phyloP scores from a whole-genome alignment of 2,888 invertebrate genomes.

The Trachelus troglodyta region DNA sequence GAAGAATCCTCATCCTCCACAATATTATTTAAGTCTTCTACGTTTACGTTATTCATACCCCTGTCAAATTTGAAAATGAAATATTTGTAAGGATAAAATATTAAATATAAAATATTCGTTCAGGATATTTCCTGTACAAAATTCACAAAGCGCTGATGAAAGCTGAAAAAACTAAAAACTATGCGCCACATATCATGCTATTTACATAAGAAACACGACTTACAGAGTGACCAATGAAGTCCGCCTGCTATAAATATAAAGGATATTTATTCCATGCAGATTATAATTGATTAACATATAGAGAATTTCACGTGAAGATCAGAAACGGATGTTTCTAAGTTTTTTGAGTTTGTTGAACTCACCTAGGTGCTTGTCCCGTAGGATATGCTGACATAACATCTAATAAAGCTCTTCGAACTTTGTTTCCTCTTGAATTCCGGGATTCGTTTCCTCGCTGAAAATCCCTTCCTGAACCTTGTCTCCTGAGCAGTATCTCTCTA shows the following conservation, averaged over 20 bases:
- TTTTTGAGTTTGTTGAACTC: background rate
- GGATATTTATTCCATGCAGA: background rate
- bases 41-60: slow-evolving; percentile 44
- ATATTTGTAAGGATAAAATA: background rate
- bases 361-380: slow-evolving; percentile 42
- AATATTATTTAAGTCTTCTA: slow-evolving; percentile 63
- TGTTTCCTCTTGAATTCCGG: slow-evolving; percentile 71
- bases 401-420: slow-evolving; percentile 69
- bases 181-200: background rate
- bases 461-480: slow-evolving; percentile 73
- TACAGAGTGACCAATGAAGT: background rate
- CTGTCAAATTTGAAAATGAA: slow-evolving; percentile 26
- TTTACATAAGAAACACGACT: background rate
- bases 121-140: background rate
- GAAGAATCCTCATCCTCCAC: slow-evolving; percentile 72
- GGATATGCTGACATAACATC: slow-evolving; percentile 64
- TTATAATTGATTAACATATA: background rate
- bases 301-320: background rate
- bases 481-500: slow-evolving; percentile 69
- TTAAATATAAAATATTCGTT: background rate
- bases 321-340: background rate
- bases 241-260: slow-evolving; percentile 2
- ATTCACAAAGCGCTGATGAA: background rate
- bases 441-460: slow-evolving; percentile 72
- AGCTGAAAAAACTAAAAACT: background rate